Evolutionary conservation across 2,888 invertebrate genomes (phyloP), one percentile per base, ranked within the genome.

Genomic region (Andricus quercusramuli): DNA sequence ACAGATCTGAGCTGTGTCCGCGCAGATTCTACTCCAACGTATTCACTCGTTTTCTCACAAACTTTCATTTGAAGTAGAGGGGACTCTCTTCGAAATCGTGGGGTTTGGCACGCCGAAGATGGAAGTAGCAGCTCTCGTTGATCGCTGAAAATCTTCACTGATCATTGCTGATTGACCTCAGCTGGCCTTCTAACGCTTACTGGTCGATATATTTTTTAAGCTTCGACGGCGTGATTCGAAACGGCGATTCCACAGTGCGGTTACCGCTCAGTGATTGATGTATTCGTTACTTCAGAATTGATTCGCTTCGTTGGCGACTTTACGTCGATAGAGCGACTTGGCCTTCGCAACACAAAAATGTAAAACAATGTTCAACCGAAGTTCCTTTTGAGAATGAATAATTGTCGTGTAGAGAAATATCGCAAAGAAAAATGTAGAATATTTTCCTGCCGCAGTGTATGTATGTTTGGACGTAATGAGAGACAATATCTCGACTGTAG

Each of bases 41-140:
- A 83, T 92, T 92, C 84, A 90, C 90, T 83, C 90, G 91, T 85
- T 92, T 92, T 87, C 90, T 92, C 86, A 90, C 90, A 65, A 92
- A 92, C 87, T 92, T 92, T 86, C 91, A 92, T 89, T 90, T 92
- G 79, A 91, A 92, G 82, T 92, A 90, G 86, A 81, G 67, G 68
- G 65, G 37, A 65, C n/a, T 64, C 17, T 25, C 44, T 22, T 47
- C 15, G 17, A 51, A 74, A 74, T 56, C 56, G 56, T 20, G 20
- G 32, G 51, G 29, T 56, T 74, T 32, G 51, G 11, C 74, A 74
- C 56, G 74, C 56, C n/a, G 74, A 51, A 74, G 29, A 56, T 37
- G 47, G 47, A 70, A 70, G 70, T 47, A 68, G 47, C 67, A 51
- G 70, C 47, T 51, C 15, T 56, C 25, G 25, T 25, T 44, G n/a